phyloP scores from a whole-genome alignment of 2,888 invertebrate species.

The Pecten maximus region DNA sequence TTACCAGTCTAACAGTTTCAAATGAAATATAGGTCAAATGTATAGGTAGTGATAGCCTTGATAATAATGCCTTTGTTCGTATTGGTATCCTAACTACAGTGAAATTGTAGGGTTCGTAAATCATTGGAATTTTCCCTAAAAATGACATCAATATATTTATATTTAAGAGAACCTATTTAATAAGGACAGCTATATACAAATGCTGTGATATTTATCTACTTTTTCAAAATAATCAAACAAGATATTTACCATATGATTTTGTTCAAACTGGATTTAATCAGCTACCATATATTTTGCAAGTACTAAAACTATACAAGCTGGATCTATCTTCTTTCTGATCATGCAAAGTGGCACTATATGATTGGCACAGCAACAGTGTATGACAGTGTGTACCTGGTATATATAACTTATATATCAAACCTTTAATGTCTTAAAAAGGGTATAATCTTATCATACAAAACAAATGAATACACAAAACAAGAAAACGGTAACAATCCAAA shows the following conservation, averaged over 20 bases:
- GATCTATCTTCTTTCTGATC: neutral
- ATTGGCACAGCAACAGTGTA: neutral
- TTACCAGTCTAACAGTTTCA: no score
- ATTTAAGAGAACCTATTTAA: neutral
- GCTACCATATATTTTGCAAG: neutral
- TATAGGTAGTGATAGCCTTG: no score
- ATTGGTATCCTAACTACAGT: neutral
- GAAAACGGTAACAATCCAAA: constrained; percentile 23
- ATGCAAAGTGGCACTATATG: neutral
- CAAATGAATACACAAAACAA: constrained; percentile 21
- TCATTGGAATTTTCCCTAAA: neutral
- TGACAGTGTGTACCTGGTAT: neutral
- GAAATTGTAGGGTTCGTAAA: neutral
- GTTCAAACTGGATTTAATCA: neutral
- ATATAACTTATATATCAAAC: neutral
- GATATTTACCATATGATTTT: neutral
- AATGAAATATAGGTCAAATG: no score
- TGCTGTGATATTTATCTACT: neutral
- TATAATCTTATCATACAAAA: neutral
- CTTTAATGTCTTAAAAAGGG: neutral
- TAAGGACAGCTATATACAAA: neutral
- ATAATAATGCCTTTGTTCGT: neutral
- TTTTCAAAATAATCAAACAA: neutral
- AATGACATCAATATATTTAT: neutral
- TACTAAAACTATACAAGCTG: constrained; percentile 5